phyloP scores from a whole-genome alignment of 2,797 vertebrate genomes.

The Cottoperca gobio region DNA sequence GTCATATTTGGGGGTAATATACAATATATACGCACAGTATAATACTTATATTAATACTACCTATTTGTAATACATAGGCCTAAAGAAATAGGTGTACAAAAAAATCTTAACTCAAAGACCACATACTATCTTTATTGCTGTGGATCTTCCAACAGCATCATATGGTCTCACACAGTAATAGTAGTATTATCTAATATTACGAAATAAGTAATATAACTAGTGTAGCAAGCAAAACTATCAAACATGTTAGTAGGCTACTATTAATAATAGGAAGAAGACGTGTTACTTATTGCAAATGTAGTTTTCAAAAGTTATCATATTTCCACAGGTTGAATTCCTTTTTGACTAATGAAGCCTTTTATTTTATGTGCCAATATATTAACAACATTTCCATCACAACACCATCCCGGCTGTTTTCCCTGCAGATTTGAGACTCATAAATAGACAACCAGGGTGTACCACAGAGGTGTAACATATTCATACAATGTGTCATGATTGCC shows the following conservation, averaged over 20 bases:
- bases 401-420: not conserved
- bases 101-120: not conserved
- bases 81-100: not conserved
- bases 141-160: not conserved
- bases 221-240: not conserved
- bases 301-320: not conserved
- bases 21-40: not conserved
- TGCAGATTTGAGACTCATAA: constrained; percentile 14
- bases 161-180: not conserved
- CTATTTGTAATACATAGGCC: too few relatives aligned
- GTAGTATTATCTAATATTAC: not conserved
- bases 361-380: not conserved
- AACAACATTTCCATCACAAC: not conserved
- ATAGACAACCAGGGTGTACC: constrained; percentile 14
- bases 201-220: not conserved
- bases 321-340: not conserved
- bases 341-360: not conserved
- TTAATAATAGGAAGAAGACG: not conserved
- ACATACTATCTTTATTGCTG: not conserved
- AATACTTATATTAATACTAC: too few relatives aligned
- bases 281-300: not conserved
- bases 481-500: constrained; percentile 72
- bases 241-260: not conserved
- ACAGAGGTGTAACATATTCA: constrained; percentile 69
- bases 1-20: not conserved